Evolutionary conservation across 2,888 invertebrate genomes (phyloP).

Genomic region (Ennomos fuscantarius): DNA sequence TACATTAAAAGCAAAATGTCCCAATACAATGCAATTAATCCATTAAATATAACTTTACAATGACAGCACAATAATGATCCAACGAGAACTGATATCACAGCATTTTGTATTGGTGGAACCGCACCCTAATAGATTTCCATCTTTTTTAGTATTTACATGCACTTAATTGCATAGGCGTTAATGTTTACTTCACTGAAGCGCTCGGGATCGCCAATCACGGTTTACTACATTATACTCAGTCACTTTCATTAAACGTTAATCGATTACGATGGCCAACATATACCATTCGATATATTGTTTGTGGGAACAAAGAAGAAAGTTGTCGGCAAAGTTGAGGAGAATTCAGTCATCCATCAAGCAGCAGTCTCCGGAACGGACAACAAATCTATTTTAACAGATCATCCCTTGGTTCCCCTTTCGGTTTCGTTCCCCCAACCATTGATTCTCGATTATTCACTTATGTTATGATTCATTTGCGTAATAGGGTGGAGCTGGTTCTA

Average conservation of each 20-base stretch:
- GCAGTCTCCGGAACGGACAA: constrained; percentile 73
- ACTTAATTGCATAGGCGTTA: constrained; percentile 48
- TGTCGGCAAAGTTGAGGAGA: constrained; percentile 64
- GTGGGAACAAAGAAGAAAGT: constrained; percentile 46
- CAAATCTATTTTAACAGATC: constrained; percentile 81
- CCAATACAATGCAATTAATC: constrained; percentile 32
- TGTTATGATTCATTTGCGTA: constrained; percentile 44
- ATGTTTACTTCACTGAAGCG: constrained; percentile 45
- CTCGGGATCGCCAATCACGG: constrained; percentile 44
- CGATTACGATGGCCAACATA: constrained; percentile 54
- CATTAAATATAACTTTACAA: constrained; percentile 38
- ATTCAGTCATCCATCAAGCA: constrained; percentile 76
- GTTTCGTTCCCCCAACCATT: constrained; percentile 57
- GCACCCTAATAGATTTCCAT: constrained; percentile 61
- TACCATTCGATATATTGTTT: constrained; percentile 57
- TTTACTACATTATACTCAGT: constrained; percentile 67
- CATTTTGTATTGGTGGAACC: constrained; percentile 73
- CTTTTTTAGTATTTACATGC: constrained; percentile 53
- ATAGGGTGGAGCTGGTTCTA: constrained; percentile 33
- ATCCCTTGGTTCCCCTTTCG: constrained; percentile 74
- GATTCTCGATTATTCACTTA: constrained; percentile 50
- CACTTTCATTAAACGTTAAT: constrained; percentile 64
- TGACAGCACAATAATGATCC: constrained; percentile 54
- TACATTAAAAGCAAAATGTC: constrained; percentile 20
- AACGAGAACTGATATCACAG: constrained; percentile 82